Evolutionary conservation across 1,140 invertebrate species (phyloP).

Genomic region (Pteromalus puparum): DNA sequence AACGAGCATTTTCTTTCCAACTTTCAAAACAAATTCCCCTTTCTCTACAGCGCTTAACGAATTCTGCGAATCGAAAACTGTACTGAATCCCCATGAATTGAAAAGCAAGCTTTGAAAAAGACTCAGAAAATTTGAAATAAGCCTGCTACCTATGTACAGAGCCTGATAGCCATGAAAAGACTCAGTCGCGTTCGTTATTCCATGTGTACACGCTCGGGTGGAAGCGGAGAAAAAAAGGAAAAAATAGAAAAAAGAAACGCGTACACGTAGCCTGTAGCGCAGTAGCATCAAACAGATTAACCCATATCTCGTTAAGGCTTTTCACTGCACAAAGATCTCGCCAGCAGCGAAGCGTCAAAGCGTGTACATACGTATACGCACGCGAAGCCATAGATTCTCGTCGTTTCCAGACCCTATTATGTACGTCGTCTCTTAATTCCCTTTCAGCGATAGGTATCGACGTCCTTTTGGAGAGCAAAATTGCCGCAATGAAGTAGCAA

Average conservation of each 20-base stretch:
- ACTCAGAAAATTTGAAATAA: background rate
- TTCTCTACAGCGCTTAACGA: background rate
- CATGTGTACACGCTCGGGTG: no score
- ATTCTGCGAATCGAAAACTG: background rate
- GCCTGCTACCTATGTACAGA: no score
- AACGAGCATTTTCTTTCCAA: background rate
- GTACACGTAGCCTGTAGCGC: background rate
- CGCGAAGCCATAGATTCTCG: conserved; percentile 32
- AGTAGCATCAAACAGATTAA: conserved; percentile 34
- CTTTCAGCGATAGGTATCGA: no score
- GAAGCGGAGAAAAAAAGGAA: no score
- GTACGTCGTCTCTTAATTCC: background rate
- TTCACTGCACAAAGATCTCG: no score
- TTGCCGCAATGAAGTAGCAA: background rate
- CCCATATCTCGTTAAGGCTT: conserved; percentile 25
- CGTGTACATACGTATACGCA: background rate
- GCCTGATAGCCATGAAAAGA: no score
- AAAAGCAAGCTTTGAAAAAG: background rate
- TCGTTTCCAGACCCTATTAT: background rate
- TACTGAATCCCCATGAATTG: background rate
- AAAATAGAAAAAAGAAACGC: background rate
- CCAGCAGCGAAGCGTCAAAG: background rate
- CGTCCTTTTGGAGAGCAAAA: no score
- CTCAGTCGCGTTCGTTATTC: no score
- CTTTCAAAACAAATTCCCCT: background rate